phyloP scores from a whole-genome alignment of 2,888 invertebrate species.

The Catotricha subobsoleta region DNA sequence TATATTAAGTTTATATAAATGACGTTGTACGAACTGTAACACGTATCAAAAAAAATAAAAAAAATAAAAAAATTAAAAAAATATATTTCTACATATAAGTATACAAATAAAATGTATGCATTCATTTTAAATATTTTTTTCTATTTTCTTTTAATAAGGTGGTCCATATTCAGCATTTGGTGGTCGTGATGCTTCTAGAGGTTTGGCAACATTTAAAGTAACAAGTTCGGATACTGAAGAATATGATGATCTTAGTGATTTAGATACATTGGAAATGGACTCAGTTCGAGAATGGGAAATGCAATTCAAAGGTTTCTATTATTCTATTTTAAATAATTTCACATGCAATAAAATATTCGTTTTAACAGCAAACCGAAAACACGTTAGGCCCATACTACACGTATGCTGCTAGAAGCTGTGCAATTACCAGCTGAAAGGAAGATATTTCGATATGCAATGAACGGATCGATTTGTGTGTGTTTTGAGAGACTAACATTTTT shows the following conservation, averaged over 20 bases:
- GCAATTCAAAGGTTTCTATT: constrained; percentile 79
- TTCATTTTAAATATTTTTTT: background rate
- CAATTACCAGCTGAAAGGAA: too few relatives aligned
- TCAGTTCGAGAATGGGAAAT: constrained; percentile 93
- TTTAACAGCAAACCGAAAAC: too few relatives aligned
- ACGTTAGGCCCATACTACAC: too few relatives aligned
- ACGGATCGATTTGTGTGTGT: background rate
- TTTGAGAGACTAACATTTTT: too few relatives aligned
- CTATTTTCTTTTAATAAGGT: constrained; percentile 33
- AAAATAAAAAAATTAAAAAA: too few relatives aligned
- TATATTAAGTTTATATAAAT: too few relatives aligned
- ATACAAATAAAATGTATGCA: background rate
- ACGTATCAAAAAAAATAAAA: too few relatives aligned
- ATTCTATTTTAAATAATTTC: constrained; percentile 2
- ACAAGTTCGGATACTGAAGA: constrained; percentile 59
- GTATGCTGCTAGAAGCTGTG: too few relatives aligned
- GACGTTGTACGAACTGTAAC: too few relatives aligned
- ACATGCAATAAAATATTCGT: too few relatives aligned
- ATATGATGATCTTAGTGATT: constrained; percentile 90
- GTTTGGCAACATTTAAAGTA: constrained; percentile 83
- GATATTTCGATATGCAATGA: too few relatives aligned
- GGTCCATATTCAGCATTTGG: constrained; percentile 90
- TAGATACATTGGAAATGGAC: constrained; percentile 85
- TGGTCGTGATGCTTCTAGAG: constrained; percentile 87
- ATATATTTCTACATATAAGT: too few relatives aligned